Conservation (phyloP, 1,140 invertebrate species). For the Lordiphosa collinella region DNA sequence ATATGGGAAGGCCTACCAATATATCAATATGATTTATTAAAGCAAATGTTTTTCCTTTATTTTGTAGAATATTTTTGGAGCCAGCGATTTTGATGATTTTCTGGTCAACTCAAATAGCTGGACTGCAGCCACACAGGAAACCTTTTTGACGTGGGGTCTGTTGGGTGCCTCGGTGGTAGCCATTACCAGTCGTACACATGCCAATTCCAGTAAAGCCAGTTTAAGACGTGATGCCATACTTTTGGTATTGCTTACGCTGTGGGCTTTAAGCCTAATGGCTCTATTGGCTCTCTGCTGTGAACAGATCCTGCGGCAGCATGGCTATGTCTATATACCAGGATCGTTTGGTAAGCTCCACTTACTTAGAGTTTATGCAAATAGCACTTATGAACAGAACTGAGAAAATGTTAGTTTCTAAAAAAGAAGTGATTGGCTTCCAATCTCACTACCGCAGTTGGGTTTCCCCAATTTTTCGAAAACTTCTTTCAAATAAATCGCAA, state of each 20-base stretch:
- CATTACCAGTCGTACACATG: constrained; percentile 85
- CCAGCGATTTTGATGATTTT: constrained; percentile 90
- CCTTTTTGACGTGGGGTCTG: constrained; percentile 93
- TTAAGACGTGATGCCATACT: constrained; percentile 89
- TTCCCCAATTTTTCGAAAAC: no score
- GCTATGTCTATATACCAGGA: constrained; percentile 87
- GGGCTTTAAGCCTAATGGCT: constrained; percentile 86
- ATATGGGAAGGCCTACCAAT: not conserved
- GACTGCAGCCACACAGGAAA: constrained; percentile 92
- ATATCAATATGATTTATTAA: no score
- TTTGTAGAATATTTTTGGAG: constrained; percentile 85
- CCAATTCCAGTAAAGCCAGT: constrained; percentile 83
- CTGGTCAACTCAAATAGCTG: constrained; percentile 92
- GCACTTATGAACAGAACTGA: no score
- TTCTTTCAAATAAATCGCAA: no score
- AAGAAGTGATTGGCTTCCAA: no score
- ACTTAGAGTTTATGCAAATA: not conserved
- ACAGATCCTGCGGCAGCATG: constrained; percentile 86
- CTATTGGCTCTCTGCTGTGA: constrained; percentile 90
- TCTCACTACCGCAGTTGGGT: no score
- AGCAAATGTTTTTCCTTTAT: no score
- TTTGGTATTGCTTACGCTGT: constrained; percentile 88
- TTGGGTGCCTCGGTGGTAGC: constrained; percentile 91
- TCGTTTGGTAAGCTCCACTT: constrained; percentile 87
- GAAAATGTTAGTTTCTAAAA: no score